Percentiles rank a stretch among this genome's conserved stretches.
Evolutionary conservation across 2,113 vertebrate species (phyloP).

Genomic region (Perca fluviatilis): DNA sequence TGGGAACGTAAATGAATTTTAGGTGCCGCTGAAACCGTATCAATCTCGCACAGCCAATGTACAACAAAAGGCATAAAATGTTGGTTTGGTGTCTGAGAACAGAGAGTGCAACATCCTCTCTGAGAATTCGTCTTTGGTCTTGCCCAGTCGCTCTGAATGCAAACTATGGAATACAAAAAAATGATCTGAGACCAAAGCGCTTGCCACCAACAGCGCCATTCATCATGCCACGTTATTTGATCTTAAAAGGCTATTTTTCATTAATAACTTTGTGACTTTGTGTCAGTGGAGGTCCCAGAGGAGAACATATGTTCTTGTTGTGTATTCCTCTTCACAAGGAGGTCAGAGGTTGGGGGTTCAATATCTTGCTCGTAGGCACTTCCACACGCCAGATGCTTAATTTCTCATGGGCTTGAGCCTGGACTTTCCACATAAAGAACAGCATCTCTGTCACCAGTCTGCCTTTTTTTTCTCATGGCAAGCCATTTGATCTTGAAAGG

Average conservation of each 20-base stretch:
- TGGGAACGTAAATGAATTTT: conserved; percentile 63
- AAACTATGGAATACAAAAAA: conserved; percentile 29
- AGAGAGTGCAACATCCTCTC: conserved; percentile 34
- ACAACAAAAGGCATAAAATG: conserved; percentile 43
- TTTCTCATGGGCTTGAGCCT: conserved; percentile 45
- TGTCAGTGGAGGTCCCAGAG: conserved; percentile 12
- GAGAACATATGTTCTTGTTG: conserved; percentile 26
- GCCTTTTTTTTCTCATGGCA: conserved; percentile 13
- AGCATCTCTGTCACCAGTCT: conserved; percentile 11
- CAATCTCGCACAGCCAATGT: conserved; percentile 53
- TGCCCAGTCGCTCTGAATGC: conserved; percentile 47
- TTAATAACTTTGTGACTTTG: conserved; percentile 58
- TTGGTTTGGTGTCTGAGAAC: conserved; percentile 44
- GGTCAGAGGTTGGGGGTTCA: conserved; percentile 41
- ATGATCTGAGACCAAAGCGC: conserved; percentile 47
- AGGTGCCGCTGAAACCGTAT: conserved; percentile 49
- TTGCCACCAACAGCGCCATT: conserved; percentile 56
- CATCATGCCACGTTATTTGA: conserved; percentile 68
- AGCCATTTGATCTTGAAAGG: conserved; percentile 66
- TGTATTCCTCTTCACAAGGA: conserved; percentile 22
- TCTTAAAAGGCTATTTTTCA: conserved; percentile 67
- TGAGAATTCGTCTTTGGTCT: conserved; percentile 43
- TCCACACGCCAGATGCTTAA: conserved; percentile 27
- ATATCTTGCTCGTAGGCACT: conserved; percentile 42
- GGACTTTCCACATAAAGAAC: conserved; percentile 27